These are phyloP conservation scores for Caenorhabditis afra DNA, from an alignment of 2,888 invertebrate species.

Conservation along the genomic window DNA sequence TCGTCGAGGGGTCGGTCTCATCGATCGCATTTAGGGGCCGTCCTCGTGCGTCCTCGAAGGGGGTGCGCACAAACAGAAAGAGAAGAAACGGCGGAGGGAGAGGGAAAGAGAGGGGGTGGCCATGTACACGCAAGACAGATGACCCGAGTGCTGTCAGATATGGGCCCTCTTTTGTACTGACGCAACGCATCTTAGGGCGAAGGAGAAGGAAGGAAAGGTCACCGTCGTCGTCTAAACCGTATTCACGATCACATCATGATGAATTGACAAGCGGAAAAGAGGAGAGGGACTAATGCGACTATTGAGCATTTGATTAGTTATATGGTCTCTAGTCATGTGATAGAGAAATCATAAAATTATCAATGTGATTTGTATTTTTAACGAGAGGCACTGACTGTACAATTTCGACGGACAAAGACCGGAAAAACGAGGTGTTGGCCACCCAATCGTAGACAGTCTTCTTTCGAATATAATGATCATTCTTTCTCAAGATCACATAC, in stretches of 20 bases:
- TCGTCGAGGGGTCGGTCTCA: not conserved
- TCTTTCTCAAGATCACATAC: not conserved
- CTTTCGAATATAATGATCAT: not conserved
- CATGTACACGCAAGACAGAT: constrained; percentile 25
- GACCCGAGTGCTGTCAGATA: constrained; percentile 10
- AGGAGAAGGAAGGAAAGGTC: not conserved
- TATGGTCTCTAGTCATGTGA: no score
- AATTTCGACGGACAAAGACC: no score
- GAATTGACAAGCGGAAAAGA: not conserved
- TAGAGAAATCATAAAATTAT: no score
- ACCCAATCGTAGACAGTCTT: not conserved
- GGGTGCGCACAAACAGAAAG: not conserved
- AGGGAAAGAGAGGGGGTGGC: constrained; percentile 13
- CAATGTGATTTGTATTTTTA: no score
- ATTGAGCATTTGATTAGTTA: no score
- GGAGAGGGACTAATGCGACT: not conserved
- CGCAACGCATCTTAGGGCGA: constrained; percentile 1
- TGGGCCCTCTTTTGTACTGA: constrained; percentile 1
- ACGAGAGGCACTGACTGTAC: no score
- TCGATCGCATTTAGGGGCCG: constrained; percentile 7
- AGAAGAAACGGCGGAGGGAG: constrained; percentile 10
- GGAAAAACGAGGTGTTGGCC: not conserved
- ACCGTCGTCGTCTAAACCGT: not conserved
- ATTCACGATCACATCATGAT: no score
- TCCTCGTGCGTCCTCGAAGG: not conserved